Evolutionary conservation across 2,113 vertebrate species (phyloP).

Genomic region (Eira barbara): DNA sequence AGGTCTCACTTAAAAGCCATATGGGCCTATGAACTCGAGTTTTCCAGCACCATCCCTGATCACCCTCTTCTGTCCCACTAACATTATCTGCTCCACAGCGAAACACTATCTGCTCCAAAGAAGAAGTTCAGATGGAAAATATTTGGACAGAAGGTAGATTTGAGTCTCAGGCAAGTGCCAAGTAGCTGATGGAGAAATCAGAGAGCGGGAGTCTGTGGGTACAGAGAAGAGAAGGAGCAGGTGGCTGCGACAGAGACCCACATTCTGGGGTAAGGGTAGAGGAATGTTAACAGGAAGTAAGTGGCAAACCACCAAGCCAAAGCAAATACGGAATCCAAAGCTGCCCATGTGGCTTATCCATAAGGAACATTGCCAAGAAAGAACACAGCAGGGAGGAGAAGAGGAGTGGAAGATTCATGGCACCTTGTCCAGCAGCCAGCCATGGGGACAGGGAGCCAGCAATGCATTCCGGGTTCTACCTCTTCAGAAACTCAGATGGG

Average conservation of each 20-base stretch:
- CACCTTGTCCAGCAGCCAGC: neutral
- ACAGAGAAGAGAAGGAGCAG: constrained; percentile 49
- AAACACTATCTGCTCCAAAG: constrained; percentile 55
- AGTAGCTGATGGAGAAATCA: constrained; percentile 58
- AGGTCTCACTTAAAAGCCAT: constrained; percentile 37
- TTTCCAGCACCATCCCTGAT: constrained; percentile 46
- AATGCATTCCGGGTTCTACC: neutral
- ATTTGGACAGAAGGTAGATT: constrained; percentile 58
- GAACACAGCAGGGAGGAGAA: constrained; percentile 31
- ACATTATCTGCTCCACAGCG: neutral
- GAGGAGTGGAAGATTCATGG: neutral
- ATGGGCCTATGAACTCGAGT: constrained; percentile 54
- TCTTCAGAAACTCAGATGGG: neutral
- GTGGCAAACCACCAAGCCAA: neutral
- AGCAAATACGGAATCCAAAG: constrained; percentile 23
- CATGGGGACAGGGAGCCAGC: fast-evolving
- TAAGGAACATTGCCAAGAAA: constrained; percentile 26
- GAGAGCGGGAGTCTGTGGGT: constrained; percentile 40
- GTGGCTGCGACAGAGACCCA: neutral
- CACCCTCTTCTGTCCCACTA: neutral
- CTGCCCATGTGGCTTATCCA: neutral
- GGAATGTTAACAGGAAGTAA: constrained; percentile 56
- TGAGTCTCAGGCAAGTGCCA: constrained; percentile 40
- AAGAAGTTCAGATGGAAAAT: constrained; percentile 72
- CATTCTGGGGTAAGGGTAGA: neutral